Conservation (phyloP, 2,797 vertebrate genomes). For the Alca torda region DNA sequence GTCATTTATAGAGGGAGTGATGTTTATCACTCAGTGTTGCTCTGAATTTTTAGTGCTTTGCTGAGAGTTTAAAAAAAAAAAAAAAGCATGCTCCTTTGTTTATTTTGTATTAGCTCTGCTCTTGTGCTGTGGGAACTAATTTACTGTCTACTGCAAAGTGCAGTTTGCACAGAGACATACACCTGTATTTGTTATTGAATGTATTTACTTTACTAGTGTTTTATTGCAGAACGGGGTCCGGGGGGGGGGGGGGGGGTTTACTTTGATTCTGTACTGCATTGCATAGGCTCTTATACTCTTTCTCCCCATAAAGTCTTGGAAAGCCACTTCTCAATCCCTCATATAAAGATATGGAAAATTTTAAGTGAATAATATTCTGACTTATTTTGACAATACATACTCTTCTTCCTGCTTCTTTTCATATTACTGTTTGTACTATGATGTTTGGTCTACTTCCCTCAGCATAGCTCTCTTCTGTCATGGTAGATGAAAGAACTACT, state of each 20-base stretch:
- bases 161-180: not conserved
- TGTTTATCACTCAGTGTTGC: conserved; percentile 36
- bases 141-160: not conserved
- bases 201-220: not conserved
- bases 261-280: not conserved
- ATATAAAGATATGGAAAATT: not conserved
- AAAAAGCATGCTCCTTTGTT: not conserved
- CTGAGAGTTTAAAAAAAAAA: not conserved
- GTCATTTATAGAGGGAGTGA: conserved; percentile 44
- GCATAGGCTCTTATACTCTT: not conserved
- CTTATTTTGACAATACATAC: not conserved
- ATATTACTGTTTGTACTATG: not conserved
- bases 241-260: fast-evolving
- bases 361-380: not conserved
- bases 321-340: not conserved
- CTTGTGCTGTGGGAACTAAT: not conserved
- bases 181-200: not conserved
- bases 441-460: not conserved
- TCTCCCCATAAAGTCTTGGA: not conserved
- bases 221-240: not conserved
- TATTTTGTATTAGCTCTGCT: not conserved
- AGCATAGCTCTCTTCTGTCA: not conserved
- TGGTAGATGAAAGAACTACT: not conserved
- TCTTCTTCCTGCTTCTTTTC: not conserved
- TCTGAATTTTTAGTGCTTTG: conserved; percentile 31